phyloP scores from a whole-genome alignment of 2,888 invertebrate species.

The Cylindroiulus punctatus region DNA sequence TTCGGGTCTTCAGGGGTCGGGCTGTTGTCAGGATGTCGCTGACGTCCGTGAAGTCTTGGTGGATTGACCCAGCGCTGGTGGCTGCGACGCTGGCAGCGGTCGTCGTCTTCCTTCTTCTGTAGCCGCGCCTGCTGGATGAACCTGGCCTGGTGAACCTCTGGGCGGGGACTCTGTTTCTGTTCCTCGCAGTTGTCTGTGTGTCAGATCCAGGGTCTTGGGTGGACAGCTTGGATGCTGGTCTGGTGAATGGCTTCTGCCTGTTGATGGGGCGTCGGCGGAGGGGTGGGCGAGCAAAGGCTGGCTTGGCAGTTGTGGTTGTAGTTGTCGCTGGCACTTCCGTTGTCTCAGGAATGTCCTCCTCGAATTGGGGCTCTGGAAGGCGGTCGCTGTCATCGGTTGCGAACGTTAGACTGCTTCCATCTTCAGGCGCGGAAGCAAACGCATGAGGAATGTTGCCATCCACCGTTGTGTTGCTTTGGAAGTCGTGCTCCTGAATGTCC shows the following conservation, averaged over 20 bases:
- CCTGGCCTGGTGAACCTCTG: constrained; percentile 12
- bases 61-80: not conserved
- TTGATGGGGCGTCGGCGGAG: constrained; percentile 9
- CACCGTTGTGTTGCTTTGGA: not conserved
- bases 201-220: constrained; percentile 8
- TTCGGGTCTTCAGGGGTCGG: not conserved
- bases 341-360: not conserved
- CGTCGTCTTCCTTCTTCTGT: constrained; percentile 27
- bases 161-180: not conserved
- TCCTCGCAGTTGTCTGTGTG: not conserved
- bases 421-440: not conserved
- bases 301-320: constrained; percentile 16
- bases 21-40: constrained; percentile 4
- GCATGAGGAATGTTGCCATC: not conserved
- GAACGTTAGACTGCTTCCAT: not conserved
- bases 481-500: not conserved
- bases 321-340: not conserved
- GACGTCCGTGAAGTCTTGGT: not conserved
- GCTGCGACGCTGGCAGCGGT: not conserved
- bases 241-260: constrained; percentile 11
- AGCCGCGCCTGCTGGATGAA: constrained; percentile 12
- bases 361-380: not conserved
- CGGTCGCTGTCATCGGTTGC: not conserved
- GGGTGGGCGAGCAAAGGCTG: not conserved
- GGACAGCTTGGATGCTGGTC: not conserved